Evolutionary conservation across 2,113 vertebrate species (phyloP).

Genomic region (Chamaetylas fuelleborni): DNA sequence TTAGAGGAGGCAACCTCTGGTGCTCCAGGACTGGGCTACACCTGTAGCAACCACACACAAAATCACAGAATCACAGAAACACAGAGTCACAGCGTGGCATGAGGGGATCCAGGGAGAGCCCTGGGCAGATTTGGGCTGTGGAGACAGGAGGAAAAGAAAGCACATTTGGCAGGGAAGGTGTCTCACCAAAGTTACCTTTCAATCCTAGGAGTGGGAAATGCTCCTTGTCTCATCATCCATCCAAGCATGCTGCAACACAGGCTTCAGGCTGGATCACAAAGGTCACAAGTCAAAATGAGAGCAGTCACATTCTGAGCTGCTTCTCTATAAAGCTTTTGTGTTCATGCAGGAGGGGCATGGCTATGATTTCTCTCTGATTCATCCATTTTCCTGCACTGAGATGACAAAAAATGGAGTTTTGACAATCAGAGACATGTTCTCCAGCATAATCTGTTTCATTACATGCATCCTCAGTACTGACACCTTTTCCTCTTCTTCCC

Average conservation of each 20-base stretch:
- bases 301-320: no score
- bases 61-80: background rate
- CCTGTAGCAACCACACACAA: background rate
- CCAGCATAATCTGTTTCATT: no score
- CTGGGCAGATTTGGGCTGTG: background rate
- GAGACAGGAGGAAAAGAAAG: no score
- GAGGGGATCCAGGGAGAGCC: background rate
- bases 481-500: background rate
- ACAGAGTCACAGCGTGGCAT: accelerated
- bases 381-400: no score
- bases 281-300: background rate
- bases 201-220: background rate
- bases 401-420: no score
- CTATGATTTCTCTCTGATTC: no score
- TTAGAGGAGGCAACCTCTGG: no score
- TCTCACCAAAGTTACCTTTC: background rate
- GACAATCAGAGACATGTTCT: no score
- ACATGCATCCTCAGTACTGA: background rate
- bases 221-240: background rate
- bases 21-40: background rate
- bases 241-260: background rate
- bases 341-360: background rate
- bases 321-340: no score
- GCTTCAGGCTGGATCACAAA: background rate
- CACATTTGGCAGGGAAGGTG: no score